Evolutionary conservation across 2,888 invertebrate genomes (phyloP).

Genomic region (Drosophila aldrichi): DNA sequence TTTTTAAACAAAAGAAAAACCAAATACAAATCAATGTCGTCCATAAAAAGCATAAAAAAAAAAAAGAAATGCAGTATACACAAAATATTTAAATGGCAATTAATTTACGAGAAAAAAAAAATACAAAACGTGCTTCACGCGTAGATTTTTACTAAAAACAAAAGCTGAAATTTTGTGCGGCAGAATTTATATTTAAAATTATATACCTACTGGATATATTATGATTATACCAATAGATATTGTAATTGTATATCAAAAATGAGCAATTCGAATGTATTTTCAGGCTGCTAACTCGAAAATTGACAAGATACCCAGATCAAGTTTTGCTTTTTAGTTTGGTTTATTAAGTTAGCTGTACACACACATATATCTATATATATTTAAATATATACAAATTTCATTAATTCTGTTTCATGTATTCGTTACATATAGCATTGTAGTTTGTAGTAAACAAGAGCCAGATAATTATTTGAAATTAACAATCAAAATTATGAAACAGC

Average conservation of each 20-base stretch:
- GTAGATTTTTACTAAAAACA: conserved; percentile 76
- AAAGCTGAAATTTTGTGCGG: conserved; percentile 77
- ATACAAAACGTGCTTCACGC: conserved; percentile 71
- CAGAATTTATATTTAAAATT: conserved; percentile 75
- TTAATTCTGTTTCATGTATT: conserved; percentile 56
- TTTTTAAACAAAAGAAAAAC: conserved; percentile 56
- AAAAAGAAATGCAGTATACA: conserved; percentile 54
- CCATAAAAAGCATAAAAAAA: conserved; percentile 67
- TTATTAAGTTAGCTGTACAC: conserved; percentile 58
- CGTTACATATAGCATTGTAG: conserved; percentile 62
- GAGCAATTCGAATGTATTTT: conserved; percentile 75
- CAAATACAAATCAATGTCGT: conserved; percentile 82
- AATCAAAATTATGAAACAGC: conserved; percentile 2
- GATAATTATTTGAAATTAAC: conserved; percentile 41
- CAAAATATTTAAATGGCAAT: conserved; percentile 71
- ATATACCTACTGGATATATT: conserved; percentile 60
- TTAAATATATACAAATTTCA: conserved; percentile 33
- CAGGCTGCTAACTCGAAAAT: conserved; percentile 47
- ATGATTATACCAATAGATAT: conserved; percentile 68
- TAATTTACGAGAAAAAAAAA: conserved; percentile 51
- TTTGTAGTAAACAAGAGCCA: conserved; percentile 37
- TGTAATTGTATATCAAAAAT: conserved; percentile 76
- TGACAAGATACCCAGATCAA: conserved; percentile 13
- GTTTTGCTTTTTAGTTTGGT: conserved; percentile 28
- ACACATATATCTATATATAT: conserved; percentile 30